These are phyloP conservation scores for Candidula unifasciata DNA, from an alignment of 2,888 invertebrate species.

Conservation along the genomic window DNA sequence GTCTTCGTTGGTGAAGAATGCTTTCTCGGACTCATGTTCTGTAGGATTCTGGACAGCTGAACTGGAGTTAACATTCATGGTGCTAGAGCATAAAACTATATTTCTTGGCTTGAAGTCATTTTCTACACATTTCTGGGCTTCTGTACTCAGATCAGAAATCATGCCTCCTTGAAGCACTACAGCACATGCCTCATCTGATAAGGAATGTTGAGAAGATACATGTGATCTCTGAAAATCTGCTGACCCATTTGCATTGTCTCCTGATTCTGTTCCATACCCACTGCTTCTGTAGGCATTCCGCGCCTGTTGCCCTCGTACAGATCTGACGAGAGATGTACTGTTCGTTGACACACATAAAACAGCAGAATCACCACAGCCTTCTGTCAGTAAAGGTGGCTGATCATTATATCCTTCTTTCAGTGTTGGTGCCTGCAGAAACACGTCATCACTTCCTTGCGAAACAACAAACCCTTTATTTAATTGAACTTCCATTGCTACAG, in stretches of 20 bases:
- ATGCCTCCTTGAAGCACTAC: not conserved
- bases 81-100: not conserved
- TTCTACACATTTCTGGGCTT: not conserved
- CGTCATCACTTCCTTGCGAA: constrained; percentile 3
- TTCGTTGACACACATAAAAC: not conserved
- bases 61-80: not conserved
- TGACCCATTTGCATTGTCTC: not conserved
- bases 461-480: not conserved
- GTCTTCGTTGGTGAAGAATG: not conserved
- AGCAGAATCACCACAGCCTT: not conserved
- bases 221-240: not conserved
- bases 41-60: not conserved
- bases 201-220: not conserved
- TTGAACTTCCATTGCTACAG: not conserved
- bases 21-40: not conserved
- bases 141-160: not conserved
- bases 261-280: not conserved
- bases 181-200: not conserved
- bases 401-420: too few relatives aligned
- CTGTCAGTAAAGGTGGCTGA: too few relatives aligned
- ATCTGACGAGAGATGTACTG: not conserved
- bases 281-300: constrained; percentile 3
- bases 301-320: not conserved
- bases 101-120: constrained; percentile 19
- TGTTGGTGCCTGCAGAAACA: not conserved